phyloP scores from a whole-genome alignment of 1,140 invertebrate genomes.

The Episyrphus balteatus region DNA sequence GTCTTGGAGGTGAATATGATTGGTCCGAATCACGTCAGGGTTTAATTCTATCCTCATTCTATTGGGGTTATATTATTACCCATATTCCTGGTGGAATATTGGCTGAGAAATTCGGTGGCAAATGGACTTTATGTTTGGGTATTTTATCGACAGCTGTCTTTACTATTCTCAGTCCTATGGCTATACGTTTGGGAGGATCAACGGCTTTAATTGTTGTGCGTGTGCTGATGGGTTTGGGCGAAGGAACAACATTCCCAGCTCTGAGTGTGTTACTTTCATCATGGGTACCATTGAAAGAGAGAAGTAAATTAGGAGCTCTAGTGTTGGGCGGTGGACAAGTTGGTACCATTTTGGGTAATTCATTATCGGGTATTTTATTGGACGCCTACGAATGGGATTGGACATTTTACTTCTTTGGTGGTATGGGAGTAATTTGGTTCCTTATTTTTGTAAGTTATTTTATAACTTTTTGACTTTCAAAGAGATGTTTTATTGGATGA shows the following conservation, averaged over 20 bases:
- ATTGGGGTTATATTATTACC: conserved; percentile 47
- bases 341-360: conserved; percentile 63
- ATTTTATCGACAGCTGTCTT: conserved; percentile 63
- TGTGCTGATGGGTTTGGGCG: conserved; percentile 56
- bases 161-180: conserved; percentile 55
- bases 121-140: conserved; percentile 60
- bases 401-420: conserved; percentile 77
- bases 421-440: conserved; percentile 60
- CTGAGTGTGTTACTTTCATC: conserved; percentile 59
- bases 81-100: conserved; percentile 51
- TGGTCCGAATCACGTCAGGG: conserved; percentile 40
- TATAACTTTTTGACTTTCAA: background rate
- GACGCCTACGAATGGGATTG: conserved; percentile 57
- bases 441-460: conserved; percentile 54
- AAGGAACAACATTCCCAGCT: conserved; percentile 68
- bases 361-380: conserved; percentile 55
- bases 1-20: conserved; percentile 13
- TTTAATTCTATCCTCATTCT: conserved; percentile 47
- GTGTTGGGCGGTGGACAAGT: conserved; percentile 61
- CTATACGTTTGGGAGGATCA: conserved; percentile 45
- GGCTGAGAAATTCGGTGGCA: conserved; percentile 65
- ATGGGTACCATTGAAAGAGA: conserved; percentile 62
- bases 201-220: conserved; percentile 51
- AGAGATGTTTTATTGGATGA: conserved; percentile 3
- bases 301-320: conserved; percentile 59